Base-by-base conservation (phyloP, 1,140 invertebrate genomes). In the Penaeus indicus region DNA sequence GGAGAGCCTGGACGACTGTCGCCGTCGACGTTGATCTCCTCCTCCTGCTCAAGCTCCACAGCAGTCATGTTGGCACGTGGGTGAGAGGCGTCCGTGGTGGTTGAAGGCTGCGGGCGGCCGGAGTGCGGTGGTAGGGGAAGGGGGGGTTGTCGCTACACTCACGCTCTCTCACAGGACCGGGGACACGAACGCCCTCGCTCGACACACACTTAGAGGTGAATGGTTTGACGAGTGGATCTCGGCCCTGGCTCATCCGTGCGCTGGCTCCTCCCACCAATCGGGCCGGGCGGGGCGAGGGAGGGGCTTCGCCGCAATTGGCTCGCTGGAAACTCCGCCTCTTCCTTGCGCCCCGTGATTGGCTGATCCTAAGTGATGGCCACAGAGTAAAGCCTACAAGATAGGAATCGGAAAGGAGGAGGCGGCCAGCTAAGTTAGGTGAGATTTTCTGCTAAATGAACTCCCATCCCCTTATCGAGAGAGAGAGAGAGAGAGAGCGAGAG, bases 1-100 rank as follows among this genome's bases (percentile, higher is more conserved):
- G 90, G 85, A 25, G 90, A 87, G n/a, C 77, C 85, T 4, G 91
- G 85, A 21, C 89, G 87, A 85, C 90, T 90, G 91, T 91, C 91
- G 21, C 89, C 88, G 82, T 90, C 91, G 21, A 91, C 91, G 90
- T 91, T 91, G 85, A 91, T 91, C 75, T 91, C 91, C 67, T 91
- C 91, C 78, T 91, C 91, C 75, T 88, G 86, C 25, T 91, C 91
- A 83, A 91, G 83, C 78, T 91, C 90, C n/a, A 91, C 86, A 22
- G 88, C 88, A 16, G 90, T 91, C 90, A 91, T 91, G 75, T 60
- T 79, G 69, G 61, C 88, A 64, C 13, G 62, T 21, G 69, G 77
- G 32, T 67, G 75, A 25, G 60, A 27, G 27, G 82, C 64, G 75
- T 77, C 77, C 81, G 87, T 89, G 86, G 82, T 67, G 67, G 69